Conservation (phyloP, 1,140 invertebrate genomes). For the Lasaia peninsularis region DNA sequence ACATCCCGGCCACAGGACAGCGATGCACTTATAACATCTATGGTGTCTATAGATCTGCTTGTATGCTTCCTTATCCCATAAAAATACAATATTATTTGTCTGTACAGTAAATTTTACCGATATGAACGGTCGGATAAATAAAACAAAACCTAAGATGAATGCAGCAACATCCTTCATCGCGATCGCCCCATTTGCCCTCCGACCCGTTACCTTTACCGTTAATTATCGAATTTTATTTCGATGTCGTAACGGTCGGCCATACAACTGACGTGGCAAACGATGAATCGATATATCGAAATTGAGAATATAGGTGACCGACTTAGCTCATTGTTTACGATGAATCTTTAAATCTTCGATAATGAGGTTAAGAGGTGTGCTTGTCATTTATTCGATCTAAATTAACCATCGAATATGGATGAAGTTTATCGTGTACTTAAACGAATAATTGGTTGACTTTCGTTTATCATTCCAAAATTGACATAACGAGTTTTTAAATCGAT, state of each 20-base stretch:
- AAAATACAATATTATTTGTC: too few relatives aligned
- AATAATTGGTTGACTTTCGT: not conserved
- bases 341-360: constrained; percentile 2
- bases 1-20: too few relatives aligned
- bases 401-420: not conserved
- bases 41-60: too few relatives aligned
- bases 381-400: not conserved
- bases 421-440: not conserved
- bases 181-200: constrained; percentile 51
- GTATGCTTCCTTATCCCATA: too few relatives aligned
- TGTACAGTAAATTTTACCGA: too few relatives aligned
- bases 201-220: constrained; percentile 69
- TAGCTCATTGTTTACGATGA: constrained; percentile 12
- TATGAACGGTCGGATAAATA: not conserved
- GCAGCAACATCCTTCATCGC: constrained; percentile 36
- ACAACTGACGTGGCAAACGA: constrained; percentile 16
- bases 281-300: constrained; percentile 35
- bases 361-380: constrained; percentile 1
- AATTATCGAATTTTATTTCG: constrained; percentile 56
- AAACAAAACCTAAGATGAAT: constrained; percentile 8
- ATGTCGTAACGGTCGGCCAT: constrained; percentile 60
- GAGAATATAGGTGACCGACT: constrained; percentile 22
- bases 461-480: not conserved
- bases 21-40: too few relatives aligned
- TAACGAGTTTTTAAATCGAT: not conserved